phyloP scores from a whole-genome alignment of 30 jellyfish, hydroid and myxozoan species.

The Pseudorhiza aurosa region DNA sequence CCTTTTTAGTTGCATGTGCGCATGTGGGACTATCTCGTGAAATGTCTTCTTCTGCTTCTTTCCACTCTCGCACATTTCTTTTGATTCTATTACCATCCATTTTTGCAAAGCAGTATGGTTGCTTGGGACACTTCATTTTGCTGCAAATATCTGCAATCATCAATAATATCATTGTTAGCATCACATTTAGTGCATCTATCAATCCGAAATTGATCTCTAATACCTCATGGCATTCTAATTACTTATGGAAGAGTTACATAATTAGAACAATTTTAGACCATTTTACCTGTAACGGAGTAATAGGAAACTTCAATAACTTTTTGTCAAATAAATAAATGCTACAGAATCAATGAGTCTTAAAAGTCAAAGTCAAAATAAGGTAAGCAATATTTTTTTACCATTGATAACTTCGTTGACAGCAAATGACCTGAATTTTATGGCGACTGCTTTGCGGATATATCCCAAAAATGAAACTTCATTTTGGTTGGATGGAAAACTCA shows the following conservation, averaged over 20 bases:
- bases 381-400: not conserved
- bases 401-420: conserved; percentile 1
- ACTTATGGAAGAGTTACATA: no score
- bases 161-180: no score
- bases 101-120: not conserved
- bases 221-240: no score
- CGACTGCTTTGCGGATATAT: not conserved
- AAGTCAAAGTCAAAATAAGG: no score
- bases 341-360: no score
- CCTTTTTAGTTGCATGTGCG: not conserved
- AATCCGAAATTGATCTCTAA: no score
- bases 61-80: not conserved
- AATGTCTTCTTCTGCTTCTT: not conserved
- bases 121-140: not conserved
- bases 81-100: not conserved
- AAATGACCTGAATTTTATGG: not conserved
- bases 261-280: no score
- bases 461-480: not conserved
- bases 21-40: not conserved
- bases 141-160: not conserved
- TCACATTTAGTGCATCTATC: no score
- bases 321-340: no score
- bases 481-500: not conserved
- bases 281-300: no score
- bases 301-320: no score